Conservation (phyloP, 2,888 invertebrate genomes). For the Lepetodrilus schrolli region DNA sequence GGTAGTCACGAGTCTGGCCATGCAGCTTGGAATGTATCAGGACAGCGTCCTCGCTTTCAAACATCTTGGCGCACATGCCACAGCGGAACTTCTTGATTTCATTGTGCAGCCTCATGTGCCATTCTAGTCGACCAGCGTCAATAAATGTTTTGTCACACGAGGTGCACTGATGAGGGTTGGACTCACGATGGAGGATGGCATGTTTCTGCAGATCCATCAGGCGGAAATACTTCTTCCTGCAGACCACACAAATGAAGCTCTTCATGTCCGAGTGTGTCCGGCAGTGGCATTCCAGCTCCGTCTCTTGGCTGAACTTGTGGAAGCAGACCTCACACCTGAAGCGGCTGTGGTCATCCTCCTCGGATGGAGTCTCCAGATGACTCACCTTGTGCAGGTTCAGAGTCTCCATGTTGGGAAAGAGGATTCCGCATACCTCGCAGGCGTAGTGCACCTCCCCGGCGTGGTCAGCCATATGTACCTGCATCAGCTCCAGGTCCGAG, state of each 20-base stretch:
- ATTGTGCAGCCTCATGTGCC: not conserved
- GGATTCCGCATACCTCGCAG: constrained; percentile 3
- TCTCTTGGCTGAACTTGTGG: not conserved
- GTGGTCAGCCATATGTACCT: not conserved
- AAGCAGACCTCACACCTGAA: constrained; percentile 15
- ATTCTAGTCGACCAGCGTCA: not conserved
- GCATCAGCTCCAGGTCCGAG: not conserved
- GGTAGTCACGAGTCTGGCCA: not conserved
- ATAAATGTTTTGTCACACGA: not conserved
- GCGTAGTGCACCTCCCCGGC: constrained; percentile 15
- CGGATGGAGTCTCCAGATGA: not conserved
- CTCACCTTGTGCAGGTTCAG: constrained; percentile 11
- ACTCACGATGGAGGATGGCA: not conserved
- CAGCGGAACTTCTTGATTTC: not conserved
- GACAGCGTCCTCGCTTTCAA: not conserved
- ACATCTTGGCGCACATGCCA: not conserved
- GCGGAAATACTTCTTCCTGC: constrained; percentile 7
- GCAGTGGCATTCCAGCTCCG: not conserved
- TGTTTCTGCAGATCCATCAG: constrained; percentile 20
- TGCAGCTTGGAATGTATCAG: not conserved
- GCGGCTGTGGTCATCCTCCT: not conserved
- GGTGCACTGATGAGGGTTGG: not conserved
- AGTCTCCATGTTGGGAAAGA: constrained; percentile 2
- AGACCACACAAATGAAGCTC: constrained; percentile 9
- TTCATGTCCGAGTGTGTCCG: not conserved